These are phyloP conservation scores for Lysandra coridon DNA, from an alignment of 2,888 invertebrate species.

Conservation along the genomic window DNA sequence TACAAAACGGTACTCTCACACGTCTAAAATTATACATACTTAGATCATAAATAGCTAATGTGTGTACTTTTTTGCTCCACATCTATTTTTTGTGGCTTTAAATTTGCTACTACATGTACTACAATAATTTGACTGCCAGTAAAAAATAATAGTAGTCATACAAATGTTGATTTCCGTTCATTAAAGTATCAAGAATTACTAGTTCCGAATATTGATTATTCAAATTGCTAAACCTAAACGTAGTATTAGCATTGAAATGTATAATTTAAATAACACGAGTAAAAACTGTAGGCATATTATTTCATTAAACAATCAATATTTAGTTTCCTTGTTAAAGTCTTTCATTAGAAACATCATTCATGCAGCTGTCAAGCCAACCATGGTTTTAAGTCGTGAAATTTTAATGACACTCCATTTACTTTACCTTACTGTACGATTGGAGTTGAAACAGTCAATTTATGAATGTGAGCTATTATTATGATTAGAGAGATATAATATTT, in stretches of 20 bases:
- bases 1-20: not conserved
- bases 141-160: not conserved
- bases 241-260: not conserved
- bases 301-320: constrained; percentile 27
- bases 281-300: not conserved
- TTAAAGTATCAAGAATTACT: not conserved
- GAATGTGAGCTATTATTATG: constrained; percentile 28
- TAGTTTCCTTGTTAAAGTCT: constrained; percentile 26
- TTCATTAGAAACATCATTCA: constrained; percentile 31
- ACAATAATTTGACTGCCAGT: not conserved
- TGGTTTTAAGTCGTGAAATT: constrained; percentile 28
- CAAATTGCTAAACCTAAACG: not conserved
- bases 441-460: constrained; percentile 25
- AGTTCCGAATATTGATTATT: not conserved
- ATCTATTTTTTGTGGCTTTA: not conserved
- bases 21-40: not conserved
- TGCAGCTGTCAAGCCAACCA: constrained; percentile 30
- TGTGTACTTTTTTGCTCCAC: not conserved
- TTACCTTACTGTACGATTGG: constrained; percentile 25
- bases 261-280: constrained; percentile 15
- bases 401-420: constrained; percentile 26
- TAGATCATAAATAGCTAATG: not conserved
- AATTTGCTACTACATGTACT: not conserved
- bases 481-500: not conserved
- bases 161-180: not conserved